These are phyloP conservation scores for Tanytarsus gracilentus DNA, from an alignment of 2,888 invertebrate species.

Conservation along the genomic window DNA sequence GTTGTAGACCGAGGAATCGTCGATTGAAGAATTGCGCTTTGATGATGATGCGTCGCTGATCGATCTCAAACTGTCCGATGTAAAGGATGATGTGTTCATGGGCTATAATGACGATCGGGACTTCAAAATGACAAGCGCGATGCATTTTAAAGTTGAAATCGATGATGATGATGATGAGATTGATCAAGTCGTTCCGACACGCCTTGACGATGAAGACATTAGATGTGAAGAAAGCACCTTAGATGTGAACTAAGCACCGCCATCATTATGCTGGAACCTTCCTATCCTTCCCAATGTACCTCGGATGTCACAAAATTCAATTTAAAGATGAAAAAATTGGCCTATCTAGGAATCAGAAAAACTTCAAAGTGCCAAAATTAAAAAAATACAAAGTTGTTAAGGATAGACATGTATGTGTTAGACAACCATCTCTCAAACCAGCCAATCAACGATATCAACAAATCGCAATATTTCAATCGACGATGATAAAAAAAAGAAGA, in stretches of 20 bases:
- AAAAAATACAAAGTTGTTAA: not conserved
- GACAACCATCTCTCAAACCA: not conserved
- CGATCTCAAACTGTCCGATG: slow-evolving; percentile 8
- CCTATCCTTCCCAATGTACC: too few relatives aligned
- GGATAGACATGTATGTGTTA: too few relatives aligned
- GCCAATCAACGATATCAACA: slow-evolving; percentile 17
- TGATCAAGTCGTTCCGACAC: slow-evolving; percentile 26
- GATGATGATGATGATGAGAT: slow-evolving; percentile 22
- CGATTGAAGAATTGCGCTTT: slow-evolving; percentile 35
- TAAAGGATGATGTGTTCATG: slow-evolving; percentile 26
- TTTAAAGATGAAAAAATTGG: too few relatives aligned
- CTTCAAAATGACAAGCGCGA: not conserved
- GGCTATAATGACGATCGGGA: slow-evolving; percentile 18
- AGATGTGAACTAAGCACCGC: too few relatives aligned
- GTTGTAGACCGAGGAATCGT: slow-evolving; percentile 42
- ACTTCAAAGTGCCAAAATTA: slow-evolving; percentile 3
- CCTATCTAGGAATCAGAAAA: too few relatives aligned
- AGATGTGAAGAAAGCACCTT: slow-evolving; percentile 6
- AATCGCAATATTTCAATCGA: slow-evolving; percentile 27
- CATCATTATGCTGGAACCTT: too few relatives aligned
- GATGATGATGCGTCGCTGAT: slow-evolving; percentile 10
- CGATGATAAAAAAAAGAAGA: not conserved
- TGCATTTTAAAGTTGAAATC: slow-evolving; percentile 14
- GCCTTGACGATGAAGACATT: not conserved
- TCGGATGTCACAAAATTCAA: too few relatives aligned